Evolutionary conservation across 2,797 vertebrate species (phyloP), one percentile per base, ranked within the genome.

Genomic region (Steatocranus sp.): DNA sequence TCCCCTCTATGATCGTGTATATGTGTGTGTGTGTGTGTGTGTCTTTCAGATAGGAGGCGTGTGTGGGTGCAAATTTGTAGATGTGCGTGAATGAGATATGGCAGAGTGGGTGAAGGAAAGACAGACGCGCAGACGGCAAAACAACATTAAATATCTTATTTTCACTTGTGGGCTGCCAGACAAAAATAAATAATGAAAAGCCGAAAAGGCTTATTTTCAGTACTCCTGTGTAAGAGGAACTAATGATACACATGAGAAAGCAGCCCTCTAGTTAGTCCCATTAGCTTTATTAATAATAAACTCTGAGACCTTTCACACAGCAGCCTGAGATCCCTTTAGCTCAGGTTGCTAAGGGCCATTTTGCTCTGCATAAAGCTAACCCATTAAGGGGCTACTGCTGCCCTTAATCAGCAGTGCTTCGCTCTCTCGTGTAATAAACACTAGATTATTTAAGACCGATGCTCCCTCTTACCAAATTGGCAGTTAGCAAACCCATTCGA

Each of bases 241-340:
- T 87, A 88, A 89, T 87, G 86, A 90, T 87, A 90, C 86, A 89
- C 82, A 93, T 84, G 86, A 92, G 84, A 84, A 88, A 91, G 88
- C 87, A 89, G 89, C 68, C 79, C 83, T 89, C 83, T 80, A 84
- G 89, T 91, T 87, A 80, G 76, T 81, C 87, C 82, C 80, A 92
- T 92, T 90, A 93, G 87, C 90, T 93, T 85, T 78, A 83, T 86
- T 88, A 91, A 92, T 89, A 88, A 93, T 83, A 80, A 91, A 89
- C 84, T 88, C 66, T 78, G 74, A 90, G 89, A 88, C 87, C 83
- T 90, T 87, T 88, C 68, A 84, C 78, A 74, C 83, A 38, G 82
- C 76, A 61, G 78, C 75, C 77, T 76, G 27, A 77, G 87, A 84
- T 83, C 80, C 81, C 79, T 86, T 89, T 54, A 90, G 86, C 82